These are phyloP conservation scores for Solen grandis DNA, from an alignment of 1,140 invertebrate species.

Conservation along the genomic window DNA sequence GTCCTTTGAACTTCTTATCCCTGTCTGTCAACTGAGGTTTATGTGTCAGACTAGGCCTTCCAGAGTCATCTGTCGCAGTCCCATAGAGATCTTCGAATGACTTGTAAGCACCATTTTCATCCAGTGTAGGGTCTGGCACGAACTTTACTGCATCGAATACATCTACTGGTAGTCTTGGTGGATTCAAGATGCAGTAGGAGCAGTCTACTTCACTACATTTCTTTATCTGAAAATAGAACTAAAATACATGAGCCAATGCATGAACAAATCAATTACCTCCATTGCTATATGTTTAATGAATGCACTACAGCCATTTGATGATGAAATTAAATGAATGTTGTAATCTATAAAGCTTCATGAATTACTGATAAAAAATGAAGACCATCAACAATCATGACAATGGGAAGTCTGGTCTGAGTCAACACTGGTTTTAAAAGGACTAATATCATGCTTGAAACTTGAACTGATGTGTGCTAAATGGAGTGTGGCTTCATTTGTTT, in stretches of 20 bases:
- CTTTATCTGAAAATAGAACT: constrained; percentile 34
- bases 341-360: neutral
- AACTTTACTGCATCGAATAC: constrained; percentile 20
- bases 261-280: neutral
- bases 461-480: neutral
- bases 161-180: constrained; percentile 9
- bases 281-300: neutral
- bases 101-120: neutral
- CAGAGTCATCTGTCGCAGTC: neutral
- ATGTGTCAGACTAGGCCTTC: neutral
- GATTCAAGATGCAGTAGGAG: constrained; percentile 16
- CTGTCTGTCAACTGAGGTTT: neutral
- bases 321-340: neutral
- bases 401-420: too few relatives aligned
- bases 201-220: constrained; percentile 7
- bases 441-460: neutral
- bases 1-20: constrained; percentile 9
- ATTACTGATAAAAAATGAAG: neutral
- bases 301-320: too few relatives aligned
- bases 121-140: neutral
- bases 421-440: neutral
- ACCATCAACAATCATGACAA: too few relatives aligned
- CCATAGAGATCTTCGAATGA: constrained; percentile 5
- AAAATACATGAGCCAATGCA: constrained; percentile 1
- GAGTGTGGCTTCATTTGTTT: too few relatives aligned